Evolutionary conservation across 2,888 invertebrate genomes (phyloP), one percentile per base, ranked within the genome.

Genomic region (Cepaea hortensis): DNA sequence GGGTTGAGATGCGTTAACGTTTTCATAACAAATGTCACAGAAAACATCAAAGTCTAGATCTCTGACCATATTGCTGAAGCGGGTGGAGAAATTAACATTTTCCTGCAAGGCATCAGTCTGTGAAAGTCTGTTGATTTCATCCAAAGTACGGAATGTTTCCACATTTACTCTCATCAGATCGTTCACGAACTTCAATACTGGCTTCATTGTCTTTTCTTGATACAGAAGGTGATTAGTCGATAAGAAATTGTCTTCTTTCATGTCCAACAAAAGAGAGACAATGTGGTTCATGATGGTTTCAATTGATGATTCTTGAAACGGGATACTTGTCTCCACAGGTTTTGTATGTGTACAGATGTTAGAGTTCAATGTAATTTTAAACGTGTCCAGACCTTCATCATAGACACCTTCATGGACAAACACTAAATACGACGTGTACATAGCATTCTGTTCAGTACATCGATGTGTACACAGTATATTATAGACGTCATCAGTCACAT

Each of bases 1-100:
- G 1, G 46, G 9, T 5, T 81, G 81, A 46, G 72, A 61, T 48
- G 89, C 88, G 46, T 79, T 87, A 62, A 89, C 76, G 15, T 84
- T 87, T 46, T 88, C 88, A 80, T 88, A 89, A 62, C 89, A 89
- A 35, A 89, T 86, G n/a, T 85, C 85, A 84, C 89, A 89, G 80
- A 88, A 85, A 5, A 81, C 65, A 15, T 75, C 79, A 18, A 77
- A 77, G 55, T 87, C 85, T 1, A 62, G 65, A n/a, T 50, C 15
- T 81, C 20, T 23, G 1, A 48, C 62, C 75, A 85, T 15, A n/a
- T 20, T 79, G 65, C 15, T 35, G 7, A 81, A 9, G 7, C 61
- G 65, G 35, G 4, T 5, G 61, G 75, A 73, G 35, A 20, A 50
- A 62, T 46, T 18, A 18, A 23, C 50, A n/a, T 23, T 82, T 50